These are phyloP conservation scores for Lutraria rhynchaena DNA, from an alignment of 1,140 invertebrate genomes.

Conservation along the genomic window DNA sequence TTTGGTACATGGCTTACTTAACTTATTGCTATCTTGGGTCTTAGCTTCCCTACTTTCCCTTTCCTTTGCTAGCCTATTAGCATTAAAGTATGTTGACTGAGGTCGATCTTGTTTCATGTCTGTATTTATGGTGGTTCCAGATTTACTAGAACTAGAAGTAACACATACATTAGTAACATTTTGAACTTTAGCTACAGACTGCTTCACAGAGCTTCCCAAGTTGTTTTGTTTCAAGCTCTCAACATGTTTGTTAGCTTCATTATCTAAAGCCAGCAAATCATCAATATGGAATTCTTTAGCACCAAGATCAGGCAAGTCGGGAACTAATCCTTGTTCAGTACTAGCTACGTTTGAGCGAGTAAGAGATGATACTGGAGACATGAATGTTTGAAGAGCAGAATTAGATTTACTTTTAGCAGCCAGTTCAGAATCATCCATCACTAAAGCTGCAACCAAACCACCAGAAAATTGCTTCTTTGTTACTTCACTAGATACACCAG, in stretches of 20 bases:
- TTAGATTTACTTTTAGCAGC: background rate
- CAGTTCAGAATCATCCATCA: background rate
- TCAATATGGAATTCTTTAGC: constrained; percentile 50
- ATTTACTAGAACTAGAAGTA: background rate
- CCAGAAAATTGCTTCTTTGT: constrained; percentile 9
- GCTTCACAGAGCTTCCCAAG: background rate
- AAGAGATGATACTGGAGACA: background rate
- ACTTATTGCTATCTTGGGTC: no score
- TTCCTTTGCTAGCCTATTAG: constrained; percentile 42
- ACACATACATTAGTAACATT: background rate
- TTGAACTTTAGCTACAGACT: background rate
- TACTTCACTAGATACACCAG: background rate
- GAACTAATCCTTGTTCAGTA: background rate
- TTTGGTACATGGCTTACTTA: background rate
- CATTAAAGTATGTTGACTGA: constrained; percentile 51
- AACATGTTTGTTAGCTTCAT: background rate
- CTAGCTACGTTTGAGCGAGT: no score
- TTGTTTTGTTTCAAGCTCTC: background rate
- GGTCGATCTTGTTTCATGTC: background rate
- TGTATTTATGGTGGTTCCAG: background rate
- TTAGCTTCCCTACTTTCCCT: constrained; percentile 26
- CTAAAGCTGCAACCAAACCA: background rate
- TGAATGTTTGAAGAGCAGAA: background rate
- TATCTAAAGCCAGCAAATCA: constrained; percentile 40
- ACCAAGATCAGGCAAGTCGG: constrained; percentile 47